These are phyloP conservation scores for Gasterosteus aculeatus DNA, from an alignment of 2,113 vertebrate genomes.

Conservation along the genomic window DNA sequence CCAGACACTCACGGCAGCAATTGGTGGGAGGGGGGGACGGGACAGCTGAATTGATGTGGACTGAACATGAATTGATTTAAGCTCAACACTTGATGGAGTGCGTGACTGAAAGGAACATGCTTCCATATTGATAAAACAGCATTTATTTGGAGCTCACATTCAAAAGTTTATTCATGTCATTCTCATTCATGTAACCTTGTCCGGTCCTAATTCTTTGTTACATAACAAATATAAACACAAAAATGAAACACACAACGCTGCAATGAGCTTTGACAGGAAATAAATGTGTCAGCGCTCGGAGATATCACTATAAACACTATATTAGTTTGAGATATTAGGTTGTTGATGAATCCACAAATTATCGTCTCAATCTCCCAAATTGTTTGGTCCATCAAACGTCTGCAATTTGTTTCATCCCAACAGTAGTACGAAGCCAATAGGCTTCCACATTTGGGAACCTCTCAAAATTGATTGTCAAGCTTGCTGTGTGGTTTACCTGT, in stretches of 20 bases:
- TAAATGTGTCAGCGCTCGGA: not conserved
- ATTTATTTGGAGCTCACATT: not conserved
- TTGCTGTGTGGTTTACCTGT: not conserved
- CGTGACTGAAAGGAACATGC: conserved; percentile 23
- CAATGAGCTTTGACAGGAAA: not conserved
- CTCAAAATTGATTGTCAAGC: not conserved
- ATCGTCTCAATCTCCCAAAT: not conserved
- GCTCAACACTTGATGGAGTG: conserved; percentile 31
- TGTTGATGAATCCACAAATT: not conserved
- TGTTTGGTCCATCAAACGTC: not conserved
- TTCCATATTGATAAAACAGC: conserved; percentile 10
- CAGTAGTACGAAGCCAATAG: not conserved
- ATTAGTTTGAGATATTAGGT: not conserved
- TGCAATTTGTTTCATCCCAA: not conserved
- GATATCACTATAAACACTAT: not conserved
- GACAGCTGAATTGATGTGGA: conserved; percentile 14
- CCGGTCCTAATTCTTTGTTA: not conserved
- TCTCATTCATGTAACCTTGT: not conserved
- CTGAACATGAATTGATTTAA: conserved; percentile 41
- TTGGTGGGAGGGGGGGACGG: not conserved
- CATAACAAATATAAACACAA: not conserved
- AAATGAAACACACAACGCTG: not conserved
- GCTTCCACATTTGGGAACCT: not conserved
- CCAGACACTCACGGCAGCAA: conserved; percentile 25
- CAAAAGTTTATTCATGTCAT: not conserved